These are phyloP conservation scores for Steinernema scapterisci DNA, from an alignment of 2,888 invertebrate genomes.

Conservation along the genomic window DNA sequence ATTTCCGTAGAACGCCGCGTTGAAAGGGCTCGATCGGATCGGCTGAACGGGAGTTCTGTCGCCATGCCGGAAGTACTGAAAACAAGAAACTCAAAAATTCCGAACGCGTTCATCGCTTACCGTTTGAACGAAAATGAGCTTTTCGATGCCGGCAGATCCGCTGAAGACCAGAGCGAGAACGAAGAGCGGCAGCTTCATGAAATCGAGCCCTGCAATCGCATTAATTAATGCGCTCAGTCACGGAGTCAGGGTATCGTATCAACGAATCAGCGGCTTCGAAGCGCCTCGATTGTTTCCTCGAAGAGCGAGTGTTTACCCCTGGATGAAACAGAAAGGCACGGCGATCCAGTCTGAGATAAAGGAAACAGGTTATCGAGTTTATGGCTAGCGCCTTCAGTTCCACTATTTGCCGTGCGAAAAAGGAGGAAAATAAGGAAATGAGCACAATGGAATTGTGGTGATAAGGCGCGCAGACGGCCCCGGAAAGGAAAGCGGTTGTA, in stretches of 20 bases:
- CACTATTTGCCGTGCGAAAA: too few species aligned
- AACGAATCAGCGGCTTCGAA: too few species aligned
- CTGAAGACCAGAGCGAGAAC: neutral
- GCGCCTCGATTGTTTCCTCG: too few species aligned
- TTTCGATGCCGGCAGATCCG: neutral
- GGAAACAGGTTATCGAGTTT: neutral
- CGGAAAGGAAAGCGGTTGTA: too few species aligned
- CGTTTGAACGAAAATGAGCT: neutral
- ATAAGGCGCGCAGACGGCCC: too few species aligned
- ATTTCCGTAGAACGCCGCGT: constrained; percentile 12
- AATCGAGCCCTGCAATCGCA: neutral
- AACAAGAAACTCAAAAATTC: neutral
- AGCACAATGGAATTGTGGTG: too few species aligned
- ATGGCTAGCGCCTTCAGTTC: too few species aligned
- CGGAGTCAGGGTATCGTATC: too few species aligned
- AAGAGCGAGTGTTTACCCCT: too few species aligned
- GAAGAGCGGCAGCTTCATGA: neutral
- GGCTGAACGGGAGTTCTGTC: constrained; percentile 21
- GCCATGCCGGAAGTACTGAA: constrained; percentile 24
- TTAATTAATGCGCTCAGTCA: too few species aligned
- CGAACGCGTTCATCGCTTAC: neutral
- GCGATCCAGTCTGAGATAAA: neutral
- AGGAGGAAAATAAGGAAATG: too few species aligned
- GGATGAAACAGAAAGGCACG: too few species aligned
- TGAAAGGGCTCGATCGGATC: neutral